Conservation (phyloP, 1,140 invertebrate species). For the Sarcophaga bullata region DNA sequence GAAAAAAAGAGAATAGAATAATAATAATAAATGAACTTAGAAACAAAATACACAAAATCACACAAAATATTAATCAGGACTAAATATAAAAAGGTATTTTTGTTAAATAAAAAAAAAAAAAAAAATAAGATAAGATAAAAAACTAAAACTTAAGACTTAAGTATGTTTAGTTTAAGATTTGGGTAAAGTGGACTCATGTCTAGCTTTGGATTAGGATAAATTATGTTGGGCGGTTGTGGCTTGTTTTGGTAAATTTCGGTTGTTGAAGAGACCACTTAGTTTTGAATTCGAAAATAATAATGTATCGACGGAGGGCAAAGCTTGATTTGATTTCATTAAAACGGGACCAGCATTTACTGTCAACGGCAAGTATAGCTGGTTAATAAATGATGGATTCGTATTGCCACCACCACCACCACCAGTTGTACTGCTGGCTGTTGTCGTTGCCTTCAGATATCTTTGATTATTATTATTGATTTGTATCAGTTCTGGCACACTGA, state of each 20-base stretch:
- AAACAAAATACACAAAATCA: conserved; percentile 3
- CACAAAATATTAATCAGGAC: neutral
- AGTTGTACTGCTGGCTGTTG: neutral
- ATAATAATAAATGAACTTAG: no score
- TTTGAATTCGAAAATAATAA: conserved; percentile 52
- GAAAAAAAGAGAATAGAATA: neutral
- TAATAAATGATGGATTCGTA: conserved; percentile 34
- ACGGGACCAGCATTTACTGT: conserved; percentile 57
- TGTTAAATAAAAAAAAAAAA: neutral
- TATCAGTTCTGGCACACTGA: conserved; percentile 7
- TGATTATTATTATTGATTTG: conserved; percentile 29
- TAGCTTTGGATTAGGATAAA: conserved; percentile 36
- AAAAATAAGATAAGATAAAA: neutral
- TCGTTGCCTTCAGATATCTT: conserved; percentile 16
- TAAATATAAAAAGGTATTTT: neutral
- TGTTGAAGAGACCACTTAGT: conserved; percentile 11
- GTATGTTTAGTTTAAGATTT: neutral
- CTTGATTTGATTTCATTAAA: conserved; percentile 57
- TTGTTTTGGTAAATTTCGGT: conserved; percentile 39
- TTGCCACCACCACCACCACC: neutral
- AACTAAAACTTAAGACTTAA: neutral
- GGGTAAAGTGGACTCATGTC: neutral
- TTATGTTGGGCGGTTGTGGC: conserved; percentile 39
- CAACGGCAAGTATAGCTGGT: conserved; percentile 45
- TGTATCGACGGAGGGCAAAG: conserved; percentile 61